phyloP scores from a whole-genome alignment of 2,888 invertebrate species.

The Noctua janthe region DNA sequence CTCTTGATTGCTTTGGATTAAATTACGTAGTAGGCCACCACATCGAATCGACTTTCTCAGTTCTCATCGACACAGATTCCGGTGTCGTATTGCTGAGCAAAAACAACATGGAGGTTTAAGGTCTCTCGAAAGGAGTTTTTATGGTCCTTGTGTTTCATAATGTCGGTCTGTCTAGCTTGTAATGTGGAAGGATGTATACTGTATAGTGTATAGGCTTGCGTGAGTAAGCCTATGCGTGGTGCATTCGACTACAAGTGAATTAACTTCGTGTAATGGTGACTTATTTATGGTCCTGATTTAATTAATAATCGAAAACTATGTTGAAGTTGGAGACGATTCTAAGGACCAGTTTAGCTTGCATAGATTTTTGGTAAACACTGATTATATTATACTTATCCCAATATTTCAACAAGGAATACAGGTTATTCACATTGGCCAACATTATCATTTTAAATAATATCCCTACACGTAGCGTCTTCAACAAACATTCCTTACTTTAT shows the following conservation, averaged over 20 bases:
- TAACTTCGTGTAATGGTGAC: not conserved
- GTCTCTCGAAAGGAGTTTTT: slow-evolving; percentile 41
- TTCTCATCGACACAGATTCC: slow-evolving; percentile 78
- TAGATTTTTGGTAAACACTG: not conserved
- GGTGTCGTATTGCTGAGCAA: slow-evolving; percentile 79
- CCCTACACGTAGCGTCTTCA: slow-evolving; percentile 24
- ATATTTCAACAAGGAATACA: slow-evolving; percentile 12
- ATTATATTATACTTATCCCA: not conserved
- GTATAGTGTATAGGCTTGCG: not conserved
- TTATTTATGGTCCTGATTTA: not conserved
- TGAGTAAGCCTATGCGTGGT: not conserved
- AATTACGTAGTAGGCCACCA: slow-evolving; percentile 79
- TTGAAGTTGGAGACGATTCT: no score
- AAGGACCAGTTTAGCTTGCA: not conserved
- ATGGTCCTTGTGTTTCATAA: slow-evolving; percentile 26
- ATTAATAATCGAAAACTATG: not conserved
- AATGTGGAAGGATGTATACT: not conserved
- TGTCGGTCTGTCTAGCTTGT: not conserved
- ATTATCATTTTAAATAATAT: slow-evolving; percentile 18
- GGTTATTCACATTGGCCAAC: slow-evolving; percentile 6
- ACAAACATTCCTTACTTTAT: slow-evolving; percentile 49
- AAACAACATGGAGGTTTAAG: slow-evolving; percentile 56
- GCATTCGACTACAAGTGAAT: not conserved
- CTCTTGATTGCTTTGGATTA: slow-evolving; percentile 75
- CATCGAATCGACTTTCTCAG: slow-evolving; percentile 71